Evolutionary conservation across 2,888 invertebrate species (phyloP), one percentile per base, ranked within the genome.

Genomic region (Drosophila helvetica): DNA sequence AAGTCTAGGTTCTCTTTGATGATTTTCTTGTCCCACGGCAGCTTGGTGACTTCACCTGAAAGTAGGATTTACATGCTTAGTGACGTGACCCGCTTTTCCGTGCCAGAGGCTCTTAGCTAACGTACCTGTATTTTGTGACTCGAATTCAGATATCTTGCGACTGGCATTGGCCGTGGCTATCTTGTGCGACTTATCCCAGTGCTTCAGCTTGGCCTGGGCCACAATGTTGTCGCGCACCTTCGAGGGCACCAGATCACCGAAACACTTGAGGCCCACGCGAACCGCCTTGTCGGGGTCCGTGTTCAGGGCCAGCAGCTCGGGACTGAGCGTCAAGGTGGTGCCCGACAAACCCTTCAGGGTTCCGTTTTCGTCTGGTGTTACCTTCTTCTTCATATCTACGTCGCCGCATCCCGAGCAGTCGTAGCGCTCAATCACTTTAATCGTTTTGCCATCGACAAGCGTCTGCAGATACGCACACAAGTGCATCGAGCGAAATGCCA

Each of bases 401-500:
- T 99, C 99, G 5, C 99, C 99, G 90, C 97, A 96, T 19, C 99
- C 99, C 83, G 97, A 97, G 89, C 98, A 98, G 93, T 99, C 99
- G 90, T 96, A 97, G 70, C 99, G 94, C 92, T 98, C 98, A 88
- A 99, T 95, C 55, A 99, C 95, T 93, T 99, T 99, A 18, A 96
- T 94, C 88, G 96, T 95, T 48, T 86, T 89, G 3, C 98, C 98
- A 91, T 97, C 96, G 67, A 96, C 95, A 17, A 98, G 97, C 77
- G 94, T 93, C 98, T 98, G 27, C 15, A 30, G 30, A 42, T 69
- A 50, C n/a, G 25, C 42, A 46, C 27, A 52, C 55, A 45, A 52
- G 57, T 22, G 53, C 43, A 52, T 27, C 19, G n/a, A 38, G 33
- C 22, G n/a, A 8, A 8, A 27, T 27, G 42, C 38, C 46, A 30